Evolutionary conservation across 2,113 vertebrate genomes (phyloP).

Genomic region (Corapipo altera): DNA sequence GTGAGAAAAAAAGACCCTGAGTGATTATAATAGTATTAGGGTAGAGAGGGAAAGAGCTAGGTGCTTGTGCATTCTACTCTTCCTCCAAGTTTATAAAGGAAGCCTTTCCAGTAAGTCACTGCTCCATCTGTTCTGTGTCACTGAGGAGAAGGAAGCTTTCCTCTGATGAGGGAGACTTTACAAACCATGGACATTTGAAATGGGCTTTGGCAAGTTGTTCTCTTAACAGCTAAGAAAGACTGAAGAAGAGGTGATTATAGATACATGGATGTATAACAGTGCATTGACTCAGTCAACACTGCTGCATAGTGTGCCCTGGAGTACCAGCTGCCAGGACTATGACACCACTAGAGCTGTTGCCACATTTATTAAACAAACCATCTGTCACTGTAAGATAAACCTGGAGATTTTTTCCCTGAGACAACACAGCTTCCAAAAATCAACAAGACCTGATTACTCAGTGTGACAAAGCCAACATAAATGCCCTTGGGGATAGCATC

Average conservation of each 20-base stretch:
- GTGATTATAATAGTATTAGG: not conserved
- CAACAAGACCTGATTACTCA: slow-evolving; percentile 2
- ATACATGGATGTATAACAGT: not conserved
- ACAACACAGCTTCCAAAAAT: not conserved
- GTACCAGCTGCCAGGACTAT: not conserved
- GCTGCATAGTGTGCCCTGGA: not conserved
- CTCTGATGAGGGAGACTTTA: not conserved
- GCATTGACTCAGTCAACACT: not conserved
- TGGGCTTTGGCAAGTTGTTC: not conserved
- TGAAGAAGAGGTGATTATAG: not conserved
- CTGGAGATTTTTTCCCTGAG: not conserved
- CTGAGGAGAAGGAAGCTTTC: not conserved
- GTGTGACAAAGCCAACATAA: not conserved
- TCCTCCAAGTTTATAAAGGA: not conserved
- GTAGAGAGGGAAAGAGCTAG: not conserved
- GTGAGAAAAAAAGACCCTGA: not conserved
- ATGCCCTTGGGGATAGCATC: not conserved
- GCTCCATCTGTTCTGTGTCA: not conserved
- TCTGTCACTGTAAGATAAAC: slow-evolving; percentile 34
- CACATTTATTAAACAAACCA: slow-evolving; percentile 27
- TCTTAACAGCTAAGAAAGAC: not conserved
- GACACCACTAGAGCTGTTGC: not conserved
- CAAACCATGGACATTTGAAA: not conserved
- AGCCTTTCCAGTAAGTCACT: not conserved
- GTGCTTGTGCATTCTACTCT: not conserved